These are phyloP conservation scores for Drosophila biarmipes DNA, from an alignment of 1,140 invertebrate genomes.

Conservation along the genomic window DNA sequence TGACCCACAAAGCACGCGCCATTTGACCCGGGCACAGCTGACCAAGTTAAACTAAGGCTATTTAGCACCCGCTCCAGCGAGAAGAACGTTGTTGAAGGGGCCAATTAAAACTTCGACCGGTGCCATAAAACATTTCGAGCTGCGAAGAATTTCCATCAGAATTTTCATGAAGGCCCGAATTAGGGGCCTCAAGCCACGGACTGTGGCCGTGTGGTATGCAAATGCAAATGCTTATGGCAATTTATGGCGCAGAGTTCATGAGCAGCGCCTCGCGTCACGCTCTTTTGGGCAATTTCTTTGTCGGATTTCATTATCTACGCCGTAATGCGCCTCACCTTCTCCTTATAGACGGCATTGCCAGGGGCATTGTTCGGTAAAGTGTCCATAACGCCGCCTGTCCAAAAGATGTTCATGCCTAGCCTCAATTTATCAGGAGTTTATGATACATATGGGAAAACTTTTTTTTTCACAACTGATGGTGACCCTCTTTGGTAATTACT, in stretches of 20 bases:
- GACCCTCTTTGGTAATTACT: neutral
- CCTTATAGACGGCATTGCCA: conserved; percentile 21
- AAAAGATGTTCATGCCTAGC: conserved; percentile 41
- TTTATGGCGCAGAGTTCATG: conserved; percentile 79
- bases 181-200: neutral
- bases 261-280: conserved; percentile 60
- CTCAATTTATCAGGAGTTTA: conserved; percentile 19
- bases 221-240: conserved; percentile 62
- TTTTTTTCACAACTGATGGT: neutral
- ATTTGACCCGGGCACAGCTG: conserved; percentile 76
- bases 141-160: conserved; percentile 57
- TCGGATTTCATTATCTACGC: conserved; percentile 68
- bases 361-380: conserved; percentile 67
- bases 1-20: conserved; percentile 76
- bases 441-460: neutral
- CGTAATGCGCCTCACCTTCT: conserved; percentile 12
- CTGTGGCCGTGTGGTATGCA: conserved; percentile 37
- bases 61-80: conserved; percentile 36
- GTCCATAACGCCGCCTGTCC: conserved; percentile 46
- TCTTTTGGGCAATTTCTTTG: conserved; percentile 80
- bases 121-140: conserved; percentile 55
- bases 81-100: conserved; percentile 36
- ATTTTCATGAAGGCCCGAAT: conserved; percentile 29
- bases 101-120: conserved; percentile 45
- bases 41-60: conserved; percentile 72